phyloP scores from a whole-genome alignment of 2,113 vertebrate genomes.

The Dipodomys merriami region DNA sequence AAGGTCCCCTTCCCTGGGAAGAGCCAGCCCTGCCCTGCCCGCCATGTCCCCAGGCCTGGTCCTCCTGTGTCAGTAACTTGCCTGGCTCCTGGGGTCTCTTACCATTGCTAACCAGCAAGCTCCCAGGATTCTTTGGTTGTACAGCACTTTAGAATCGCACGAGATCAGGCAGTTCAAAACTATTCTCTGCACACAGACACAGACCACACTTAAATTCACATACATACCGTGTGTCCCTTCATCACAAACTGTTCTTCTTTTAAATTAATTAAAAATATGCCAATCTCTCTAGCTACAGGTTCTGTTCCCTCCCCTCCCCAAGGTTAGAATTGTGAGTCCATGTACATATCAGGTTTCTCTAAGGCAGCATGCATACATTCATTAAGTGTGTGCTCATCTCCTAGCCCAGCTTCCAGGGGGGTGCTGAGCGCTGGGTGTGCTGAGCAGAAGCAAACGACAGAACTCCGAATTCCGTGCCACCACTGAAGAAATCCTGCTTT shows the following conservation, averaged over 20 bases:
- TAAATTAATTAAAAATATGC: constrained; percentile 7
- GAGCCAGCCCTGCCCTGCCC: neutral
- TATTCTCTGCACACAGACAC: neutral
- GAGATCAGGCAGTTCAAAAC: neutral
- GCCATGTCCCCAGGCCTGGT: too few species aligned
- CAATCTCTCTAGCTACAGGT: neutral
- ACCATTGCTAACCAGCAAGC: neutral
- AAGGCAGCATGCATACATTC: neutral
- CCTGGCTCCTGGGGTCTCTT: too few species aligned
- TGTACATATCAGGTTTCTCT: neutral
- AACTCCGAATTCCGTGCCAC: neutral
- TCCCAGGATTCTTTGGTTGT: neutral
- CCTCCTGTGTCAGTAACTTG: too few species aligned
- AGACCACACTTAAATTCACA: neutral
- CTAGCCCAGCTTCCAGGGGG: neutral
- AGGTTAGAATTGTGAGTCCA: neutral
- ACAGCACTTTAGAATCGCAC: neutral
- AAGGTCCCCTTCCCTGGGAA: constrained; percentile 67
- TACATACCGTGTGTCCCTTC: neutral
- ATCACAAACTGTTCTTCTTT: neutral
- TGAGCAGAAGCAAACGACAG: neutral
- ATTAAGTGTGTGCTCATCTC: neutral
- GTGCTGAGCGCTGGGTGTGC: too few species aligned
- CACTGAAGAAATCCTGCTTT: neutral
- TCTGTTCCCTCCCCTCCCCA: neutral